Evolutionary conservation across 2,888 invertebrate species (phyloP), one percentile per base, ranked within the genome.

Genomic region (Phania funesta): DNA sequence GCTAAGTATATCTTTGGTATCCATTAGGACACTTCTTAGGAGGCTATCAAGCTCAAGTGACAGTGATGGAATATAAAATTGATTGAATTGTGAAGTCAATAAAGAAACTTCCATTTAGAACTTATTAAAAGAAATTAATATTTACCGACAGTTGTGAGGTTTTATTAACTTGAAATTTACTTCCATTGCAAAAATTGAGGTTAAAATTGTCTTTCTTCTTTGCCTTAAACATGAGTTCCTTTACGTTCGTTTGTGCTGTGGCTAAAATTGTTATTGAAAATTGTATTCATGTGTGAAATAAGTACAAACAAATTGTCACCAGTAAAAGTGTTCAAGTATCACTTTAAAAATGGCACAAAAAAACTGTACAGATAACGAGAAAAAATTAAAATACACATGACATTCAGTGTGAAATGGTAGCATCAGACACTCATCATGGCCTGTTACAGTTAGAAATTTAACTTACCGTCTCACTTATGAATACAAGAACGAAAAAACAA

Each of bases 231-330:
- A 11, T 9, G 11, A 3, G 3, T 58, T 2, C 50, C 48, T 24
- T 48, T 44, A n/a, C 6, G 3, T 16, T 54, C 11, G 16, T 29
- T 44, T 24, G 9, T 70, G 26, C 3, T 78, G 64, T 41, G 48
- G 48, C 29, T 41, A 60, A 52, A 75, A 44, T 46, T 71, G 22
- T 46, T 78, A 65, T 60, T 78, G 71, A 71, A 65, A 78, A 50
- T 58, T 73, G 71, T 44, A 73, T 73, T 67, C 71, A 65, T 73
- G 71, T 67, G 41, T 50, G 35, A 58, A 71, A 65, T 58, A 67
- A 58, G 62, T 73, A 44, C 41, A 65, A 73, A 60, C 78, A 67
- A 79, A 79, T 73, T 79, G 78, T 67, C 71, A 52, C 65, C 65
- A 58, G 78, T 24, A 50, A 68, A 76, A 79, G 65, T 65, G 71